phyloP scores from a whole-genome alignment of 2,113 vertebrate species.

The Ellobius talpinus region DNA sequence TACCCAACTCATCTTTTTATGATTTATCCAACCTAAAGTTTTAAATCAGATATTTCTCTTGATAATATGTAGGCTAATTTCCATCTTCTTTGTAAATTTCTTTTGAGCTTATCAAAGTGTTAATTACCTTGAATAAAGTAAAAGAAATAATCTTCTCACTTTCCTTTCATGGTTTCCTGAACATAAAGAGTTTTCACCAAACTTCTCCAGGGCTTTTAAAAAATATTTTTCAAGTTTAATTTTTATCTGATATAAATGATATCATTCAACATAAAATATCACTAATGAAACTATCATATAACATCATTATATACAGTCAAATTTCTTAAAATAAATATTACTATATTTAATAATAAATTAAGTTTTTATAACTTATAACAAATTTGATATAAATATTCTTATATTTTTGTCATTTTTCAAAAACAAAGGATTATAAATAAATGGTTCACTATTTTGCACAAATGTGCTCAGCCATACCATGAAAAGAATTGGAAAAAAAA shows the following conservation, averaged over 20 bases:
- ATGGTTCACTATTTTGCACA: neutral
- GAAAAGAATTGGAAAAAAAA: neutral
- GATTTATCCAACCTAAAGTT: neutral
- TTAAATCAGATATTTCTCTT: slow-evolving; percentile 57
- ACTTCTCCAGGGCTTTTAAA: neutral
- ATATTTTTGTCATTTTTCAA: neutral
- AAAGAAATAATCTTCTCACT: slow-evolving; percentile 47
- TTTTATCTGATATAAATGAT: neutral
- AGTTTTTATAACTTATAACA: neutral
- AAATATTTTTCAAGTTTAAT: slow-evolving; percentile 20
- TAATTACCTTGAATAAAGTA: slow-evolving; percentile 60
- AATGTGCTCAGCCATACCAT: neutral
- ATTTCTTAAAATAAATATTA: slow-evolving; percentile 30
- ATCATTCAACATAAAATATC: slow-evolving; percentile 28
- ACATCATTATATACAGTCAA: neutral
- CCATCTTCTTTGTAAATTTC: neutral
- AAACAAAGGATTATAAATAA: neutral
- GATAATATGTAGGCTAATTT: neutral
- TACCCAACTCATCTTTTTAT: slow-evolving; percentile 33
- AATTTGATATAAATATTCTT: neutral
- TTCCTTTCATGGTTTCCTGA: slow-evolving; percentile 15
- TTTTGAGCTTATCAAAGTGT: slow-evolving; percentile 12
- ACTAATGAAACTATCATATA: neutral
- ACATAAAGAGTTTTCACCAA: slow-evolving; percentile 36
- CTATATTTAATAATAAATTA: neutral